These are phyloP conservation scores for Drosophila parthenogenetica DNA, from an alignment of 2,888 invertebrate genomes.

Conservation along the genomic window DNA sequence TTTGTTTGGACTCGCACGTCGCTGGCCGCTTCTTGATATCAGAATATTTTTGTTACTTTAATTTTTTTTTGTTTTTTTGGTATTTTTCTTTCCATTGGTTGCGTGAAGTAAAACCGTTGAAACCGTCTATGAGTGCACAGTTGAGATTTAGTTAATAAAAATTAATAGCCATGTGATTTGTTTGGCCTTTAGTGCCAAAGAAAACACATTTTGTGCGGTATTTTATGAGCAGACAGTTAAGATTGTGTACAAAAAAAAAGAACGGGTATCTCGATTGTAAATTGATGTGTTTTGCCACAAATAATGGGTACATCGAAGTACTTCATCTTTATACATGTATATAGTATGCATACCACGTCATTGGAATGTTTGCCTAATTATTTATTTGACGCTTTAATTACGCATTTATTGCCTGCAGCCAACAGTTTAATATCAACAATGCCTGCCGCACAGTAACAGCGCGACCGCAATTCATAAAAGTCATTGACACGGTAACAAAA, in stretches of 20 bases:
- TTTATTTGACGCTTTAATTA: slow-evolving; percentile 76
- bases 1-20: slow-evolving; percentile 37
- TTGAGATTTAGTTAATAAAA: slow-evolving; percentile 76
- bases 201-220: slow-evolving; percentile 42
- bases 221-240: slow-evolving; percentile 39
- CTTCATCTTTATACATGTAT: not conserved
- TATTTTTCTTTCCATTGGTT: slow-evolving; percentile 24
- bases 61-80: slow-evolving; percentile 18
- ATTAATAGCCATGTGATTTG: slow-evolving; percentile 73
- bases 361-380: slow-evolving; percentile 58
- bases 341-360: slow-evolving; percentile 16
- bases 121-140: slow-evolving; percentile 53
- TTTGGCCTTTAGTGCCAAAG: slow-evolving; percentile 58
- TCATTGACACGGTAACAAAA: slow-evolving; percentile 55
- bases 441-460: slow-evolving; percentile 35
- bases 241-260: slow-evolving; percentile 44
- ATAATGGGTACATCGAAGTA: slow-evolving; percentile 16
- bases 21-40: slow-evolving; percentile 50
- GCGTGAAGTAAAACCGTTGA: slow-evolving; percentile 29
- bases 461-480: slow-evolving; percentile 51
- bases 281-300: slow-evolving; percentile 40
- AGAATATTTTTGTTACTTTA: slow-evolving; percentile 43
- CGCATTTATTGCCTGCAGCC: slow-evolving; percentile 63
- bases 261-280: slow-evolving; percentile 47
- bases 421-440: slow-evolving; percentile 51